These are phyloP conservation scores for Crax fasciolata DNA, from an alignment of 2,797 vertebrate species.

Conservation along the genomic window DNA sequence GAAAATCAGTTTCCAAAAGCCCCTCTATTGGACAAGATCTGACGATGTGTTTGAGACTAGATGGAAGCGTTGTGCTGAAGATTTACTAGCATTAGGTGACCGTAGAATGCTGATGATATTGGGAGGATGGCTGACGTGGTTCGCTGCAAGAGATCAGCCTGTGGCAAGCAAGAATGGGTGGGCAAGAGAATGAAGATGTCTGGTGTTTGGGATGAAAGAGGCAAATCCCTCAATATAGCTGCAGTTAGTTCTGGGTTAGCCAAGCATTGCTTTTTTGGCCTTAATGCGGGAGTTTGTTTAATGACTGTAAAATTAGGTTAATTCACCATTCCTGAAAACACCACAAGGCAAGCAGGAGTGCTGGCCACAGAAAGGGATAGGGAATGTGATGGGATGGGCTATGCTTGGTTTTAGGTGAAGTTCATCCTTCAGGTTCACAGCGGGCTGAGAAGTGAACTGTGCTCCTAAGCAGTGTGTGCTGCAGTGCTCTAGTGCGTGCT, in stretches of 20 bases:
- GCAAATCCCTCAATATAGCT: background rate
- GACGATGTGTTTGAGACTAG: background rate
- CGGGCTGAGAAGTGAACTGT: background rate
- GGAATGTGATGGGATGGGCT: background rate
- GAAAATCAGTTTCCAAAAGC: background rate
- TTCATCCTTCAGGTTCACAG: background rate
- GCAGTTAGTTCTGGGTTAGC: background rate
- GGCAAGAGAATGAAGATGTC: background rate
- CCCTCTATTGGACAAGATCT: background rate
- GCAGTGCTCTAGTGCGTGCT: background rate
- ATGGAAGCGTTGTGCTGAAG: background rate
- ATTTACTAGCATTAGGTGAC: background rate
- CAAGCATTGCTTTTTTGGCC: background rate
- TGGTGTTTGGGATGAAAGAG: background rate
- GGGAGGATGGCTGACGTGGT: background rate
- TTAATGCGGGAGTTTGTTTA: background rate
- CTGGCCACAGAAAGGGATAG: background rate
- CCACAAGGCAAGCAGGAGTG: background rate
- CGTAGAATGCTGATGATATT: background rate
- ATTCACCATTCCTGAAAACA: background rate
- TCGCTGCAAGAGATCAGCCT: background rate
- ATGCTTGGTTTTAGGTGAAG: background rate
- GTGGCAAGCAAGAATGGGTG: background rate
- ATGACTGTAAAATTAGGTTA: background rate
- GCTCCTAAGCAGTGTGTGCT: background rate